A percentile compares a stretch with the other conserved stretches of the same genome.
phyloP scores from a whole-genome alignment of 1,140 invertebrate species.

The Latrodectus geometricus region DNA sequence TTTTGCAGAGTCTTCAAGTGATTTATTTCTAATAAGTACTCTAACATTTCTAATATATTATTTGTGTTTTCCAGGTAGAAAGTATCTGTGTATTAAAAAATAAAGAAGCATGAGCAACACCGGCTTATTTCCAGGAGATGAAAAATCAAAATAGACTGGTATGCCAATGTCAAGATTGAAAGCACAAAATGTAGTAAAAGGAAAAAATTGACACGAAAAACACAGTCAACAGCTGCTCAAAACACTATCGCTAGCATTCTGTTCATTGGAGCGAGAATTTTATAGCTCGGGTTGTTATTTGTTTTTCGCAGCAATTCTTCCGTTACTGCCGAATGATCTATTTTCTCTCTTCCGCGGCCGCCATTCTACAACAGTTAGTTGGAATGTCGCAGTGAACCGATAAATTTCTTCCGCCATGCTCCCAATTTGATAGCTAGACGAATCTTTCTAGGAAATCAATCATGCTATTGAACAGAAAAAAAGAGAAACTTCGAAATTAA shows the following conservation, averaged over 20 bases:
- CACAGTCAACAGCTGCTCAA: slow-evolving; percentile 28
- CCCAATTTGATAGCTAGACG: slow-evolving; percentile 15
- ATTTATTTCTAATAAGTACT: too few species aligned
- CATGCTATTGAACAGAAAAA: neutral
- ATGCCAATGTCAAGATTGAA: slow-evolving; percentile 15
- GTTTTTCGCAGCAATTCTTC: slow-evolving; percentile 45
- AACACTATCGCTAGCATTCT: slow-evolving; percentile 41
- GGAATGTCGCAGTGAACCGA: slow-evolving; percentile 20
- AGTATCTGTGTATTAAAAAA: neutral
- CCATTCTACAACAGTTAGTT: slow-evolving; percentile 45
- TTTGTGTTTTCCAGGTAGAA: neutral
- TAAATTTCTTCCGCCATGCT: slow-evolving; percentile 35
- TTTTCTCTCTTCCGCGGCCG: slow-evolving; percentile 18
- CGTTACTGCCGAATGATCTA: slow-evolving; percentile 13
- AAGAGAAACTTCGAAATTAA: neutral
- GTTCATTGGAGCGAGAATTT: slow-evolving; percentile 34
- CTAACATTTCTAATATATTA: too few species aligned
- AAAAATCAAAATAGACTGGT: slow-evolving; percentile 18
- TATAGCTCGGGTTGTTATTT: slow-evolving; percentile 41
- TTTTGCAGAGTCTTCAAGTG: too few species aligned
- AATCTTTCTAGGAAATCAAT: slow-evolving; percentile 20
- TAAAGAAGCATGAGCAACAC: neutral
- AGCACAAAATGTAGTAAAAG: slow-evolving; percentile 3
- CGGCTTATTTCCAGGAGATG: slow-evolving; percentile 8
- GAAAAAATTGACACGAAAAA: slow-evolving; percentile 5